Evolutionary conservation across 2,888 invertebrate species (phyloP).

Genomic region (Sminthurides aquaticus): DNA sequence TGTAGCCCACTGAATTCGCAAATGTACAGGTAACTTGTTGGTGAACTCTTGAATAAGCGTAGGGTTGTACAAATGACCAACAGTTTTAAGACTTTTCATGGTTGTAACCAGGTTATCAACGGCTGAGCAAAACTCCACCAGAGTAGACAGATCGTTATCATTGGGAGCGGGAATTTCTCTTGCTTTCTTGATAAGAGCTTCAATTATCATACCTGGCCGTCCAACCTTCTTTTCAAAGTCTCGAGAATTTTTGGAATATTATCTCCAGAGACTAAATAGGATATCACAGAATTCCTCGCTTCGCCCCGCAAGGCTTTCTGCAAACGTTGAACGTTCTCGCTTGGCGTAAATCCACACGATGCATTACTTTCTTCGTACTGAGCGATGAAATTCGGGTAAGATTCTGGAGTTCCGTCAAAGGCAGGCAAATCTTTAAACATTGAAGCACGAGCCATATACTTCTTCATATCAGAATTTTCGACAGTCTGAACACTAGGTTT

Average conservation of each 20-base stretch:
- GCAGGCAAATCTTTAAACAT: not conserved
- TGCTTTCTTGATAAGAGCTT: constrained; percentile 13
- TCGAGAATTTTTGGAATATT: constrained; percentile 19
- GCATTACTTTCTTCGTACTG: constrained; percentile 5
- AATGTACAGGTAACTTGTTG: constrained; percentile 17
- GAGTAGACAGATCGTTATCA: not conserved
- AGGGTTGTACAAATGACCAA: constrained; percentile 22
- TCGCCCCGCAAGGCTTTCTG: constrained; percentile 20
- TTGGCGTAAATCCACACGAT: constrained; percentile 16
- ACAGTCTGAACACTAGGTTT: no score
- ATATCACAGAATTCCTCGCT: constrained; percentile 16
- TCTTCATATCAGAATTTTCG: no score
- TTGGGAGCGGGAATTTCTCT: constrained; percentile 10
- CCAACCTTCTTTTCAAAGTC: constrained; percentile 19
- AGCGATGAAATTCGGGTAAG: constrained; percentile 22
- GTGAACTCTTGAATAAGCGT: constrained; percentile 18
- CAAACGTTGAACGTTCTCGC: constrained; percentile 20
- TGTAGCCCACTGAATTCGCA: constrained; percentile 18
- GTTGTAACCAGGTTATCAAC: constrained; percentile 10
- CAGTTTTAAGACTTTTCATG: constrained; percentile 1
- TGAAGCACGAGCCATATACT: no score
- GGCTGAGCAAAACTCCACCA: not conserved
- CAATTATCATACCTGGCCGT: constrained; percentile 17
- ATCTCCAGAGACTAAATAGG: constrained; percentile 10
- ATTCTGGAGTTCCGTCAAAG: constrained; percentile 22